phyloP scores from a whole-genome alignment of 2,888 invertebrate species.

The Parthenolecanium corni region DNA sequence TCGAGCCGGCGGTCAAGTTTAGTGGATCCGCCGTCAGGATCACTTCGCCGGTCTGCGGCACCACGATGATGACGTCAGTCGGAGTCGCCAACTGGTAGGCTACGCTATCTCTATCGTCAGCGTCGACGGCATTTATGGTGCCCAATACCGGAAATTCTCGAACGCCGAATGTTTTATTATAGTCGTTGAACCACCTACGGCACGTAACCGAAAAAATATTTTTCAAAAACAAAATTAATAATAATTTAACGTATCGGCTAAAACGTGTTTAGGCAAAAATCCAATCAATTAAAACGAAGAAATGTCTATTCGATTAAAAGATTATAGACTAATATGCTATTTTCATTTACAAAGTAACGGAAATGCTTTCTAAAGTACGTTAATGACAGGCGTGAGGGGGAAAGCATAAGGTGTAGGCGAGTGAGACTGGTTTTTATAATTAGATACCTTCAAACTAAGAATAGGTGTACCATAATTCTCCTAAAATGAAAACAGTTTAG shows the following conservation, averaged over 20 bases:
- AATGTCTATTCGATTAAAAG: too few relatives aligned
- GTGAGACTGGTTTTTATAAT: too few relatives aligned
- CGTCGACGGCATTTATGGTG: constrained; percentile 73
- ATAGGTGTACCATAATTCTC: too few relatives aligned
- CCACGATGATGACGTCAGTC: constrained; percentile 72
- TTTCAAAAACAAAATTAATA: neutral
- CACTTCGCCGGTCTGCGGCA: constrained; percentile 85
- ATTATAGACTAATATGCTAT: too few relatives aligned
- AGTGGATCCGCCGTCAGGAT: constrained; percentile 69
- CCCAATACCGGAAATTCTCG: constrained; percentile 72
- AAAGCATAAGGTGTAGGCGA: too few relatives aligned
- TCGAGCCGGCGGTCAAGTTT: constrained; percentile 45
- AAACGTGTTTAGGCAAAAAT: too few relatives aligned
- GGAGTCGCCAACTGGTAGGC: constrained; percentile 72
- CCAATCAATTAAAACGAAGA: neutral
- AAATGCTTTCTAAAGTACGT: too few relatives aligned
- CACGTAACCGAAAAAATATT: neutral
- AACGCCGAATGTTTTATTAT: constrained; percentile 21
- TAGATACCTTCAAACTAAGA: too few relatives aligned
- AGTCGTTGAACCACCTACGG: constrained; percentile 13
- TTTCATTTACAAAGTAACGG: too few relatives aligned
- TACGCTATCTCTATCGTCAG: constrained; percentile 74
- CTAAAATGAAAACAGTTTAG: too few relatives aligned
- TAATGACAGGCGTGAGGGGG: too few relatives aligned
- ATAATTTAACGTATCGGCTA: neutral